A percentile compares a stretch with the other conserved stretches of the same genome.
Conservation (phyloP, 2,797 vertebrate species). For the Microchirus variegatus region DNA sequence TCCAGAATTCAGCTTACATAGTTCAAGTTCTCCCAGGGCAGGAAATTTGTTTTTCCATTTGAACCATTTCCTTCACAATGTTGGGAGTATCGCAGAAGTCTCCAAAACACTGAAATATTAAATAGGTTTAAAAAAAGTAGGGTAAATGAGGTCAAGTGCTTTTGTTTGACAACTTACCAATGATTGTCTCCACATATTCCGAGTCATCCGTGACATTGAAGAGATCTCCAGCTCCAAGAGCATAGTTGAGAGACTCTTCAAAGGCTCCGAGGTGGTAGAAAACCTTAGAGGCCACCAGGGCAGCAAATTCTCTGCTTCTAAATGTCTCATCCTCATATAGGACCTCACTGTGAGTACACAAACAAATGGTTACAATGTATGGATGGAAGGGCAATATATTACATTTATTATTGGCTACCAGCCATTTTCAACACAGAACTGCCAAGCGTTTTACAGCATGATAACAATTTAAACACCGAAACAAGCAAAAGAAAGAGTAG, state of each 20-base stretch:
- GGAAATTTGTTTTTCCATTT: neutral
- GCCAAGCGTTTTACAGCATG: too few relatives aligned
- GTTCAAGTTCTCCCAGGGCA: too few relatives aligned
- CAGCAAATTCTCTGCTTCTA: conserved; percentile 94
- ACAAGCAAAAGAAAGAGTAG: too few relatives aligned
- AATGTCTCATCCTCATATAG: conserved; percentile 98
- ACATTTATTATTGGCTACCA: neutral
- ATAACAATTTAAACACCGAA: too few relatives aligned
- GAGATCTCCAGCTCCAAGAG: conserved; percentile 96
- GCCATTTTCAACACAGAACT: too few relatives aligned
- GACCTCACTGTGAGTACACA: conserved; percentile 85
- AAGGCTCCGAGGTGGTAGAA: conserved; percentile 99
- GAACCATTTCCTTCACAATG: neutral
- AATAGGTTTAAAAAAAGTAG: neutral
- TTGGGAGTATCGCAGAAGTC: neutral
- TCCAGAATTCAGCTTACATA: too few relatives aligned
- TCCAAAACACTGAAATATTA: neutral
- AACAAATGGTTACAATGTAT: too few relatives aligned
- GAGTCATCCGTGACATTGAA: conserved; percentile 98
- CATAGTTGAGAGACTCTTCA: conserved; percentile 98
- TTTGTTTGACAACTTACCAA: conserved; percentile 82
- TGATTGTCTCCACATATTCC: conserved; percentile 98
- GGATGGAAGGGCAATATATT: neutral
- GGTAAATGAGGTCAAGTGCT: neutral
- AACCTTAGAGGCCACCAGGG: conserved; percentile 98